Evolutionary conservation across 2,888 invertebrate genomes (phyloP).

Genomic region (Phortica magna): DNA sequence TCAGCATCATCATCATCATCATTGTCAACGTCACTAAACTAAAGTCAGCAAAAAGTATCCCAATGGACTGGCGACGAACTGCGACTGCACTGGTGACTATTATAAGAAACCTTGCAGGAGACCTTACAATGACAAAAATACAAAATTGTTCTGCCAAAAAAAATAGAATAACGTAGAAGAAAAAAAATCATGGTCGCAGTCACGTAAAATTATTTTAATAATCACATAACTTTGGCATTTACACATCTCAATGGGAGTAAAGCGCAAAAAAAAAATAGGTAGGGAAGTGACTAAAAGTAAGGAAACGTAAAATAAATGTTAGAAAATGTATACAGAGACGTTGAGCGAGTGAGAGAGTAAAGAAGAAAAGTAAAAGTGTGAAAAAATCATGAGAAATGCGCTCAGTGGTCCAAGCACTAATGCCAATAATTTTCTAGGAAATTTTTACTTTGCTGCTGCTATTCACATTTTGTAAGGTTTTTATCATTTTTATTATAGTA

Average conservation of each 20-base stretch:
- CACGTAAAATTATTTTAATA: slow-evolving; percentile 71
- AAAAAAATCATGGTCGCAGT: slow-evolving; percentile 60
- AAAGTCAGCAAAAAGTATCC: slow-evolving; percentile 14
- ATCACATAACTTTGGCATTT: slow-evolving; percentile 72
- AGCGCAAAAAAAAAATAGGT: slow-evolving; percentile 46
- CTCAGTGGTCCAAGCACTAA: background rate
- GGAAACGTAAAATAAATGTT: slow-evolving; percentile 51
- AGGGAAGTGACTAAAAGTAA: too few relatives aligned
- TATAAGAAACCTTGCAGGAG: background rate
- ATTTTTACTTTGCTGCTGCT: slow-evolving; percentile 3
- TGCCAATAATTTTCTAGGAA: slow-evolving; percentile 28
- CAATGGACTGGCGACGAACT: background rate
- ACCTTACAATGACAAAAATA: background rate
- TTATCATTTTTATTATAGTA: slow-evolving; percentile 34
- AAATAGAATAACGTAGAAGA: slow-evolving; percentile 33
- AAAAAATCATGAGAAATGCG: background rate
- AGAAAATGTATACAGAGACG: background rate
- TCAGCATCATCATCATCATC: background rate
- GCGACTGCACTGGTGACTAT: background rate
- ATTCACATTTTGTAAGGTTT: background rate
- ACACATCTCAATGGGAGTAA: slow-evolving; percentile 63
- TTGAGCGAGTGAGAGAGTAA: slow-evolving; percentile 24
- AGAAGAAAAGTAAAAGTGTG: background rate
- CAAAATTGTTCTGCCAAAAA: background rate
- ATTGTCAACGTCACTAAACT: slow-evolving; percentile 9